phyloP scores from a whole-genome alignment of 2,888 invertebrate species.

The Eucera pruinosa region DNA sequence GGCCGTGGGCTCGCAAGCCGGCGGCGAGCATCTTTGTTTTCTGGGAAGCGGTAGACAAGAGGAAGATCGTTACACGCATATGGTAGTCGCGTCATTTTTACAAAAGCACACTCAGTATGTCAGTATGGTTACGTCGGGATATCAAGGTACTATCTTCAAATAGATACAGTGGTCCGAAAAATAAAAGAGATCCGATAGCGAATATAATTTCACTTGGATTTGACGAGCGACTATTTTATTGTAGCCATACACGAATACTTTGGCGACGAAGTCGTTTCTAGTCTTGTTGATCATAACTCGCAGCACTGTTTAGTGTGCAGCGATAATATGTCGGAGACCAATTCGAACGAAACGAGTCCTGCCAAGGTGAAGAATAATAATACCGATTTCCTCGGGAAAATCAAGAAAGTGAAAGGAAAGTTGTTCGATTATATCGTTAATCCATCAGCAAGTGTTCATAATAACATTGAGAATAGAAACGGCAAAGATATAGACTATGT shows the following conservation, averaged over 20 bases:
- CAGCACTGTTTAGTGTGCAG: constrained; percentile 93
- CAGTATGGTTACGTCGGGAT: constrained; percentile 96
- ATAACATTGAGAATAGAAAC: constrained; percentile 91
- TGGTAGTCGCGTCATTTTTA: constrained; percentile 98
- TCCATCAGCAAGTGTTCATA: constrained; percentile 87
- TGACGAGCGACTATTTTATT: too few relatives aligned
- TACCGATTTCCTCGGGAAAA: constrained; percentile 91
- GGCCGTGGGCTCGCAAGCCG: constrained; percentile 93
- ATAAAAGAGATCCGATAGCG: too few relatives aligned
- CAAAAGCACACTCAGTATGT: constrained; percentile 97
- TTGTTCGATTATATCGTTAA: constrained; percentile 97
- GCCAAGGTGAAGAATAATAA: constrained; percentile 80
- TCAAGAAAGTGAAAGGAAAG: constrained; percentile 96
- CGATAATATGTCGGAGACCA: constrained; percentile 84
- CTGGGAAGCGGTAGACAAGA: constrained; percentile 97
- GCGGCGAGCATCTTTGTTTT: constrained; percentile 95
- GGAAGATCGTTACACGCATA: constrained; percentile 98
- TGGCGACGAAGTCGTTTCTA: constrained; percentile 91
- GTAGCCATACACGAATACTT: constrained; percentile 93
- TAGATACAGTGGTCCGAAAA: too few relatives aligned
- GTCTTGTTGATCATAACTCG: constrained; percentile 93
- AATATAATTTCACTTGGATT: too few relatives aligned
- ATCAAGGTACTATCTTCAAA: constrained; percentile 86
- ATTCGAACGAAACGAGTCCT: constrained; percentile 81
- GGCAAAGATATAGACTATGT: constrained; percentile 89